A percentile compares a stretch with the other conserved stretches of the same genome.
These are phyloP conservation scores for Pseudomyrmex sp. DNA, from an alignment of 1,140 invertebrate genomes.

Conservation along the genomic window DNA sequence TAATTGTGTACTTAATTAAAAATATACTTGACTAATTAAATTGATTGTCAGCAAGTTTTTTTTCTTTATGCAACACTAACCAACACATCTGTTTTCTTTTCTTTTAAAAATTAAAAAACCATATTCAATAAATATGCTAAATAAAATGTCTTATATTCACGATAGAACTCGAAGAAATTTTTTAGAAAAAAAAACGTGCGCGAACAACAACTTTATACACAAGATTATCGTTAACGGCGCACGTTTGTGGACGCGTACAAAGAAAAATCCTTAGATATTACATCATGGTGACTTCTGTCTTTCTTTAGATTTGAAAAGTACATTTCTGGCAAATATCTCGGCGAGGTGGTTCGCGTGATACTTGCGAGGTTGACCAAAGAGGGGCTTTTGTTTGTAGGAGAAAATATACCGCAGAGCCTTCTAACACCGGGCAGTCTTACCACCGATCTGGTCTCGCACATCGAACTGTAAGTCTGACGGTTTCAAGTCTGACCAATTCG, in stretches of 20 bases:
- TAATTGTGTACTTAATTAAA: no score
- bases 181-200: no score
- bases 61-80: not conserved
- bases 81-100: not conserved
- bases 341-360: constrained; percentile 87
- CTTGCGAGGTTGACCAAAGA: constrained; percentile 85
- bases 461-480: constrained; percentile 87
- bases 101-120: not conserved
- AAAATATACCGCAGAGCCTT: constrained; percentile 80
- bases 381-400: constrained; percentile 86
- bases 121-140: not conserved
- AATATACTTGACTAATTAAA: not conserved
- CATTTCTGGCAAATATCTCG: constrained; percentile 89
- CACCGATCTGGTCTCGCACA: constrained; percentile 90
- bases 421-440: constrained; percentile 86
- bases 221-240: no score
- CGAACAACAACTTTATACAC: no score
- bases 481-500: not conserved
- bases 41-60: not conserved
- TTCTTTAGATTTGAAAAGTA: constrained; percentile 89
- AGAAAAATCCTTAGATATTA: not conserved
- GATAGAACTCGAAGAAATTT: not conserved
- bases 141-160: not conserved
- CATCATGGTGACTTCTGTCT: constrained; percentile 9
- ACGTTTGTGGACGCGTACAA: not conserved